Evolutionary conservation across 2,113 vertebrate species (phyloP).

Genomic region (Podiceps cristatus): DNA sequence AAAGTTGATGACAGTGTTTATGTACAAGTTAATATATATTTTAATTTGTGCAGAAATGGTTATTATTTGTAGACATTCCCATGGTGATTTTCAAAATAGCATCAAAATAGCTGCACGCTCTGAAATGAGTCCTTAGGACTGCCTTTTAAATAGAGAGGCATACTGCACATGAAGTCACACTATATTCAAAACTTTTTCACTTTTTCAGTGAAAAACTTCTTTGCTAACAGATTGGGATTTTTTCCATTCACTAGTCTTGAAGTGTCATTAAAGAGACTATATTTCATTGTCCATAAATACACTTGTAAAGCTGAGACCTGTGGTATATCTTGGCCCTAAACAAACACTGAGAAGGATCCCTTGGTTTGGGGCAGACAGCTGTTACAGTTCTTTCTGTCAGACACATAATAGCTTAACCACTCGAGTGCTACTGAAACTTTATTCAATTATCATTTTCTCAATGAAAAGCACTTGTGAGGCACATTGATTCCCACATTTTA

Average conservation of each 20-base stretch:
- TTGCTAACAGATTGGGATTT: neutral
- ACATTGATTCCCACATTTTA: neutral
- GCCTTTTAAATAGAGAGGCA: neutral
- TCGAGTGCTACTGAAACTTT: neutral
- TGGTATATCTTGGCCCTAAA: neutral
- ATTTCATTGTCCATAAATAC: neutral
- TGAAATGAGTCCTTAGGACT: neutral
- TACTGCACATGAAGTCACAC: neutral
- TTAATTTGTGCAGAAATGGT: neutral
- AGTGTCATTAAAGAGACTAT: neutral
- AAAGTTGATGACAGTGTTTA: slow-evolving; percentile 12
- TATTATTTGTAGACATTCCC: slow-evolving; percentile 43
- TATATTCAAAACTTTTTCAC: neutral
- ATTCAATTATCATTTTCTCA: slow-evolving; percentile 6
- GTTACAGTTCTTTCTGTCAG: neutral
- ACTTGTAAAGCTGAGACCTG: neutral
- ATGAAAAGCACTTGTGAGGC: slow-evolving; percentile 28
- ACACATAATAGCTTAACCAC: neutral
- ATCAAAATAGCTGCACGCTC: fast-evolving
- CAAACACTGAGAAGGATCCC: neutral
- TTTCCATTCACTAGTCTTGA: neutral
- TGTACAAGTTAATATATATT: slow-evolving; percentile 9
- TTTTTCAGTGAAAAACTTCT: neutral
- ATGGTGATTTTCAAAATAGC: neutral
- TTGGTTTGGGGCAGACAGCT: neutral